Evolutionary conservation across 2,888 invertebrate species (phyloP).

Genomic region (Junonia oenone): DNA sequence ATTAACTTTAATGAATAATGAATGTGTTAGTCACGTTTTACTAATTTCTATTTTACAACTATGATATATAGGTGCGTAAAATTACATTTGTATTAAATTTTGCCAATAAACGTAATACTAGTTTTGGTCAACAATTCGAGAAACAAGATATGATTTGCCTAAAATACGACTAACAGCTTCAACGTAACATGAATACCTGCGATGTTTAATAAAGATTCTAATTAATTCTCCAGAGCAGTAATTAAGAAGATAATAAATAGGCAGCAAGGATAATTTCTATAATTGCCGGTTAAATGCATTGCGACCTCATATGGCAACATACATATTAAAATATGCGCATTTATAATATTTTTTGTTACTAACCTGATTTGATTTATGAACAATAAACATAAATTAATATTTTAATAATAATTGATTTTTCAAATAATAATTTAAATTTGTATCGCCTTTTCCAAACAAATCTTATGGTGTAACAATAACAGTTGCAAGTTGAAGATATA

Average conservation of each 20-base stretch:
- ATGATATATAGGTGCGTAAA: constrained; percentile 22
- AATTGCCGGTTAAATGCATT: constrained; percentile 11
- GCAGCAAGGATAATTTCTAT: constrained; percentile 12
- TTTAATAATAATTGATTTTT: too few species aligned
- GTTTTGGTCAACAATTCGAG: not conserved
- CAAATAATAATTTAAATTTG: too few species aligned
- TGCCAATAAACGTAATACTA: constrained; percentile 21
- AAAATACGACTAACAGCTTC: not conserved
- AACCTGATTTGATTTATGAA: not conserved
- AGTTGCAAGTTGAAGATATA: too few species aligned
- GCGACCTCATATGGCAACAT: constrained; percentile 1
- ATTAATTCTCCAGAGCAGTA: constrained; percentile 9
- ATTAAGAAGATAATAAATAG: constrained; percentile 15
- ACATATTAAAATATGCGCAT: not conserved
- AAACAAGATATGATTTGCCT: not conserved
- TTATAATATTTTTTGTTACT: not conserved
- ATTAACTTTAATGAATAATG: constrained; percentile 28
- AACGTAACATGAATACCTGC: not conserved
- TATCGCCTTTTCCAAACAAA: too few species aligned
- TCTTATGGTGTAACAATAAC: too few species aligned
- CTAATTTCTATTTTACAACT: constrained; percentile 28
- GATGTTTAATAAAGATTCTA: constrained; percentile 1
- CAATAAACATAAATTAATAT: too few species aligned
- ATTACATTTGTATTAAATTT: constrained; percentile 23
- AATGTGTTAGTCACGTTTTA: constrained; percentile 26